Conservation (phyloP, 2,888 invertebrate species). For the Nesidiocoris tenuis region DNA sequence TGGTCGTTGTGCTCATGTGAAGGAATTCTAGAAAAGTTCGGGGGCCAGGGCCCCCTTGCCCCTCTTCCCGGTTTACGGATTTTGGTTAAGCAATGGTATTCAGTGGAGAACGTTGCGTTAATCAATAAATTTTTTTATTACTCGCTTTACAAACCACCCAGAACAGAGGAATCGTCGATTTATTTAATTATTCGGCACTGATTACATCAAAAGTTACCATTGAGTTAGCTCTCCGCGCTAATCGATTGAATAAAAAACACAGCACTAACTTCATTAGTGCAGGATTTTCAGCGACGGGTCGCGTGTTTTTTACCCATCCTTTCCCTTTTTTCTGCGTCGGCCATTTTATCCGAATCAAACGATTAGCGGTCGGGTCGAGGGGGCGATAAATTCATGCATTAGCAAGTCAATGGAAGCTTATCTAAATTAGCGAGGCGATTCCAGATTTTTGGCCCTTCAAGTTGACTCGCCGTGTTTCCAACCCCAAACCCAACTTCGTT, state of each 20-base stretch:
- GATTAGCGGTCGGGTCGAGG: neutral
- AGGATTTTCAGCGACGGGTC: neutral
- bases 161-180: no score
- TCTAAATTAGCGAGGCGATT: constrained; percentile 32
- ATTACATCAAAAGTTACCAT: neutral
- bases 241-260: neutral
- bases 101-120: no score
- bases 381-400: constrained; percentile 2
- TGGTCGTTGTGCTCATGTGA: no score
- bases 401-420: constrained; percentile 30
- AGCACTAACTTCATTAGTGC: neutral
- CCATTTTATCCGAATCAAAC: neutral
- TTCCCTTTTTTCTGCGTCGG: neutral
- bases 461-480: neutral
- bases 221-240: neutral
- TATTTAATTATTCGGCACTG: neutral
- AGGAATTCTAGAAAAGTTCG: no score
- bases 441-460: constrained; percentile 19
- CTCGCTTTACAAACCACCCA: no score
- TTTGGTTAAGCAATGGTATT: no score
- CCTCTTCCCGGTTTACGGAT: no score
- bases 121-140: no score
- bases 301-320: neutral
- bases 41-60: no score
- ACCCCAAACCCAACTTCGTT: neutral